Evolutionary conservation across 2,113 vertebrate species (phyloP), one percentile per base, ranked within the genome.

Genomic region (Rhinogobius similis): DNA sequence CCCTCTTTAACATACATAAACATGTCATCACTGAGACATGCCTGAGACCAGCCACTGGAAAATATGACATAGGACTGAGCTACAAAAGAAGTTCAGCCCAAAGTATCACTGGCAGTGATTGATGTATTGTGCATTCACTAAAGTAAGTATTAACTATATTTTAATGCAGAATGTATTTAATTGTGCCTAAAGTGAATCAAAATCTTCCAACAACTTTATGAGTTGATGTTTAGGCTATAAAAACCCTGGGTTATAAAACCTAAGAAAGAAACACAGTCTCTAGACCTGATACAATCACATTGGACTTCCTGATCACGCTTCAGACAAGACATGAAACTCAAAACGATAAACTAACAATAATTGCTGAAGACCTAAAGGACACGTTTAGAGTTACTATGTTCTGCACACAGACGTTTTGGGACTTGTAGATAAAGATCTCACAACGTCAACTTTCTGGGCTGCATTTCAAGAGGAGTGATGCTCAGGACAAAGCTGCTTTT

Each of bases 401-500:
- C 70, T 87, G 90, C 80, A 86, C 84, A 88, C 83, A 90, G 65
- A 70, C 86, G 76, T 88, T 88, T 86, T 80, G 89, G 88, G 90
- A 88, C 70, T 77, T 18, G 41, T 85, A 87, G 94, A 96, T 95
- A 94, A 58, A 93, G 90, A 95, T 94, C 91, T 55, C 86, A 80
- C 72, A 79, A 87, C 76, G 75, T 90, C 86, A 84, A 85, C 89
- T 76, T 75, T 92, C 92, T 87, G 85, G 79, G 93, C 90, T 92
- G 88, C 48, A 85, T 94, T 95, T 97, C 94, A 94, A 92, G 88
- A 84, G 87, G 84, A 87, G 90, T 89, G 92, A 91, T 78, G 76
- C 81, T 68, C 14, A 67, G 89, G 86, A 96, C 94, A 96, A 97
- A 94, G 94, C 90, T 81, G 77, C 90, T 90, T 93, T 95, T 93